Evolutionary conservation across 2,888 invertebrate species (phyloP), one percentile per base, ranked within the genome.

Genomic region (Macaria notata): DNA sequence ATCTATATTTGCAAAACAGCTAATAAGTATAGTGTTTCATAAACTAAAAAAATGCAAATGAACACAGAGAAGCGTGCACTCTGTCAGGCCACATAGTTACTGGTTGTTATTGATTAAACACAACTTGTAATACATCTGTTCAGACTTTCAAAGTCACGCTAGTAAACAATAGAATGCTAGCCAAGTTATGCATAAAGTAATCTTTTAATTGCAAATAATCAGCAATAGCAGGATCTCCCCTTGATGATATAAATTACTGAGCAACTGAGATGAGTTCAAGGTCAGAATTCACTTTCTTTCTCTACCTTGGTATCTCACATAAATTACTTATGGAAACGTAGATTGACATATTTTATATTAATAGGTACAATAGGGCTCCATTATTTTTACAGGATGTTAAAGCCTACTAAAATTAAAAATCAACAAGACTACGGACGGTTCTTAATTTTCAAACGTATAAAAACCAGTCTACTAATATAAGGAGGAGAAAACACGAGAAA

Each of bases 21-120:
- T 46, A n/a, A n/a, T n/a, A n/a, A n/a, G n/a, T n/a, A 45, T 7
- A 55, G 64, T 71, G 66, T 63, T 42, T 4, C 41, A 53, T 30
- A 53, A 65, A 72, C 19, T 19, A 72, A 63, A 53, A 62, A 59
- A 66, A 57, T 64, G 78, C 78, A 76, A 78, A 72, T 65, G 46
- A 76, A 62, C 61, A 64, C 71, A 69, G 76, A 81, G 61, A 82
- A 82, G 82, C 81, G 82, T 81, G 81, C 78, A 76, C 71, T 71
- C 66, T 69, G 66, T 68, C 50, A 59, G 44, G 19, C 52, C 44
- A 30, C 55, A 49, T 54, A 56, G 49, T 52, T 42, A 61, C 41
- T 30, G 50, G 19, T 38, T 48, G 9, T 43, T 52, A 61, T 58
- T 48, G 51, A 53, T 49, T 30, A 44, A 48, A 60, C 56, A 48